Conservation (phyloP, 2,113 vertebrate species). For the Anoura caudifer region DNA sequence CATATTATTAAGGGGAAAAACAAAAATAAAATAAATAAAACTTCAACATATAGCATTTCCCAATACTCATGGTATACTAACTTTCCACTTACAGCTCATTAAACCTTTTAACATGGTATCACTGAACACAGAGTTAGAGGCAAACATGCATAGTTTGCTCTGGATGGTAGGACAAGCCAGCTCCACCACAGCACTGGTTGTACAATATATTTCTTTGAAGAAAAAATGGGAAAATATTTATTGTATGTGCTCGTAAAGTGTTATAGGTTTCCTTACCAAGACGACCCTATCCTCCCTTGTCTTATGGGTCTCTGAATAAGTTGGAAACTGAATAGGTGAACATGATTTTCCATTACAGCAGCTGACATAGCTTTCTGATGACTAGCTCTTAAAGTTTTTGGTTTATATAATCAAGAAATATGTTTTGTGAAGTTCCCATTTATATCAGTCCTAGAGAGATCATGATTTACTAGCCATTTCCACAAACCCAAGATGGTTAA, state of each 20-base stretch:
- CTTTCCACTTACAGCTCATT: neutral
- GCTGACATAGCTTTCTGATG: neutral
- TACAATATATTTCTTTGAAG: neutral
- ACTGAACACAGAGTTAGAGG: neutral
- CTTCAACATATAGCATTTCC: neutral
- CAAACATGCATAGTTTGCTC: neutral
- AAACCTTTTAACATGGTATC: neutral
- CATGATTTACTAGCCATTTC: neutral
- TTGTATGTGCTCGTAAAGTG: neutral
- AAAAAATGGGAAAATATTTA: neutral
- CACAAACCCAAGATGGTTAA: neutral
- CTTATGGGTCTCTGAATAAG: neutral
- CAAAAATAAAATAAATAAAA: neutral
- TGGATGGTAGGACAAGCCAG: neutral
- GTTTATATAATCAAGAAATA: neutral
- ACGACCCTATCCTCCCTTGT: neutral
- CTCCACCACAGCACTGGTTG: neutral
- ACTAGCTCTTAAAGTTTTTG: neutral
- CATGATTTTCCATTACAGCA: neutral
- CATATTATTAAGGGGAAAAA: neutral
- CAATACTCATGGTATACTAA: neutral
- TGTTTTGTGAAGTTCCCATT: neutral
- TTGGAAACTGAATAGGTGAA: neutral
- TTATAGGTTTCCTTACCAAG: neutral
- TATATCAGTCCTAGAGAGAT: neutral